Evolutionary conservation across 1,140 invertebrate genomes (phyloP).

Genomic region (Drosophila ogumai): DNA sequence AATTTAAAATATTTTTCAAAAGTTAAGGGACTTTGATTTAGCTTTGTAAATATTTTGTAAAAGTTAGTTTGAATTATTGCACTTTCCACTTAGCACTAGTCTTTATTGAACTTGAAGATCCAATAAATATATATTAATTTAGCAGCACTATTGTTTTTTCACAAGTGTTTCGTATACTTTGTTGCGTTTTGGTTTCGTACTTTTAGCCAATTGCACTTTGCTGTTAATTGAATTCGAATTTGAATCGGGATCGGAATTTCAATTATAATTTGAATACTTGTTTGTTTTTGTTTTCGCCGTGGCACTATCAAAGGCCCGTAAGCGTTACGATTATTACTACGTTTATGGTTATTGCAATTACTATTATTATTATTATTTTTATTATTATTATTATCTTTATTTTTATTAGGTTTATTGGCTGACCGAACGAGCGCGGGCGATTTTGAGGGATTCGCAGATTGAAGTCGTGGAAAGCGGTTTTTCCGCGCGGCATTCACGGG

Average conservation of each 20-base stretch:
- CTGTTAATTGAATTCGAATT: slow-evolving; percentile 64
- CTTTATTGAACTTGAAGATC: slow-evolving; percentile 17
- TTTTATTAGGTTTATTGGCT: slow-evolving; percentile 48
- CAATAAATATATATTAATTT: slow-evolving; percentile 24
- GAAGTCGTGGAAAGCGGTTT: slow-evolving; percentile 33
- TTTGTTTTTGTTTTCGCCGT: slow-evolving; percentile 22
- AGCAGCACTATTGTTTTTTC: slow-evolving; percentile 35
- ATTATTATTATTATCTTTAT: slow-evolving; percentile 48
- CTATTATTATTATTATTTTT: slow-evolving; percentile 59
- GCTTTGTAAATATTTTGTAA: slow-evolving; percentile 37
- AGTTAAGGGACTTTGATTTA: slow-evolving; percentile 5
- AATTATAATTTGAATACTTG: slow-evolving; percentile 27
- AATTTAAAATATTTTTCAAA: slow-evolving; percentile 34
- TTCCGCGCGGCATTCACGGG: slow-evolving; percentile 48
- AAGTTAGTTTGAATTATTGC: slow-evolving; percentile 56
- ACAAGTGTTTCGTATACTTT: slow-evolving; percentile 75
- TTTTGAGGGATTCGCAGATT: slow-evolving; percentile 51
- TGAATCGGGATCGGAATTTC: slow-evolving; percentile 34
- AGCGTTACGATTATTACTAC: slow-evolving; percentile 63
- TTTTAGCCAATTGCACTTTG: slow-evolving; percentile 68
- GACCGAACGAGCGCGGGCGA: slow-evolving; percentile 65
- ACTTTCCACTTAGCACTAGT: slow-evolving; percentile 55
- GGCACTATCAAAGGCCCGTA: slow-evolving; percentile 54
- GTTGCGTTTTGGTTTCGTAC: slow-evolving; percentile 47
- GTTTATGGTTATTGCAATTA: slow-evolving; percentile 56